Evolutionary conservation across 2,113 vertebrate genomes (phyloP).

Genomic region (Oostethus manadensis): DNA sequence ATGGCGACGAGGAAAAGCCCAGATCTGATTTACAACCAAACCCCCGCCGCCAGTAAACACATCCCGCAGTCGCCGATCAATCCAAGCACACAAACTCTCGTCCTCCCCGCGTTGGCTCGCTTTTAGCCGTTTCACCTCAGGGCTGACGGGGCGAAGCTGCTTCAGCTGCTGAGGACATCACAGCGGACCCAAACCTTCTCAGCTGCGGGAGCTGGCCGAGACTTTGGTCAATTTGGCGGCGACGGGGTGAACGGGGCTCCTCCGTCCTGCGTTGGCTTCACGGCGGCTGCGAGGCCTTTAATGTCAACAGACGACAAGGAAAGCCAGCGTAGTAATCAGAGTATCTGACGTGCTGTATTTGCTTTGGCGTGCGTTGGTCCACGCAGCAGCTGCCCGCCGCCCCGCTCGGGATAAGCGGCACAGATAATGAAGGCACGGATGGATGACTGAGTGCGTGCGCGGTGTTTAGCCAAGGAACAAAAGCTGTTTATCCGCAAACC

Average conservation of each 20-base stretch:
- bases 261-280: neutral
- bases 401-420: neutral
- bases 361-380: neutral
- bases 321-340: neutral
- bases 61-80: constrained; percentile 31
- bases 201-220: neutral
- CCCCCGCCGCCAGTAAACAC: constrained; percentile 47
- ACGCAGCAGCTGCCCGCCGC: neutral
- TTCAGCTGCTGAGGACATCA: constrained; percentile 16
- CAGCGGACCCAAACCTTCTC: neutral
- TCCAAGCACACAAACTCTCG: constrained; percentile 22
- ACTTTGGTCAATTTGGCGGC: constrained; percentile 8
- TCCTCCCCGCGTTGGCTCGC: constrained; percentile 12
- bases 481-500: neutral
- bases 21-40: constrained; percentile 45
- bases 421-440: neutral
- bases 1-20: constrained; percentile 51
- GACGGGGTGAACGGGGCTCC: neutral
- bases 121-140: constrained; percentile 23
- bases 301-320: neutral
- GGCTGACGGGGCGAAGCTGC: constrained; percentile 24
- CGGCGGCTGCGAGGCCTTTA: neutral
- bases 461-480: neutral
- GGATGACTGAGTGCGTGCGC: neutral
- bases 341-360: constrained; percentile 1